Percentiles rank a stretch among this genome's conserved stretches.
These are phyloP conservation scores for Ectropis crepuscularia DNA, from an alignment of 2,888 invertebrate species.

Conservation along the genomic window DNA sequence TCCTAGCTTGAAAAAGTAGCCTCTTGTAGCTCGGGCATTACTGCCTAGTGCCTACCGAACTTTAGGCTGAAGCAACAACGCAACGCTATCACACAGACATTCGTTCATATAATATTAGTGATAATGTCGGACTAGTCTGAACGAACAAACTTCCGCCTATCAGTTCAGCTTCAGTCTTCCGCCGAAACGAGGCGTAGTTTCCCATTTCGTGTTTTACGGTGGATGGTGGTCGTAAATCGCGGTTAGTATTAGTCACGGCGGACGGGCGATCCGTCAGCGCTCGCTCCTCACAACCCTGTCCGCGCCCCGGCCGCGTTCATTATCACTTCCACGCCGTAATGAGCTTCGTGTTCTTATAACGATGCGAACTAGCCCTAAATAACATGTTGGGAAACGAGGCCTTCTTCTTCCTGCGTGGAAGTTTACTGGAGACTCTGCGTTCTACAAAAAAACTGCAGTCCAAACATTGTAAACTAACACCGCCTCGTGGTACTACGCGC, in stretches of 20 bases:
- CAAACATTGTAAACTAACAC: no score
- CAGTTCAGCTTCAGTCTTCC: neutral
- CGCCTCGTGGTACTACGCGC: no score
- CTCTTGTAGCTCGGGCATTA: no score
- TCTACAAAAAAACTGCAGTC: no score
- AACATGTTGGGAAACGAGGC: conserved; percentile 8
- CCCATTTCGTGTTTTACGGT: conserved; percentile 63
- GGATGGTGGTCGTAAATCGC: conserved; percentile 50
- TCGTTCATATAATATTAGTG: no score
- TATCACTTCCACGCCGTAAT: conserved; percentile 64
- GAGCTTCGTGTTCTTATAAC: conserved; percentile 45
- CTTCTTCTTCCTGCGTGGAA: neutral
- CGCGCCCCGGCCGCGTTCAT: conserved; percentile 68
- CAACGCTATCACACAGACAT: no score
- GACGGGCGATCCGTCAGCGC: conserved; percentile 64
- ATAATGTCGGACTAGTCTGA: neutral
- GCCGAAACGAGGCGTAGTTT: conserved; percentile 34
- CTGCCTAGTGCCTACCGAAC: no score
- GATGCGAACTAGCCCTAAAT: conserved; percentile 1
- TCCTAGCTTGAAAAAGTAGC: no score
- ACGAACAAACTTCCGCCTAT: neutral
- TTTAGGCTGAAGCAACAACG: no score
- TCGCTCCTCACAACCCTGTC: conserved; percentile 57
- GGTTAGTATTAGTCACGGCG: conserved; percentile 59
- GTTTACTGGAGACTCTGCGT: neutral